Conservation (phyloP, 2,113 vertebrate species). For the Podiceps cristatus region DNA sequence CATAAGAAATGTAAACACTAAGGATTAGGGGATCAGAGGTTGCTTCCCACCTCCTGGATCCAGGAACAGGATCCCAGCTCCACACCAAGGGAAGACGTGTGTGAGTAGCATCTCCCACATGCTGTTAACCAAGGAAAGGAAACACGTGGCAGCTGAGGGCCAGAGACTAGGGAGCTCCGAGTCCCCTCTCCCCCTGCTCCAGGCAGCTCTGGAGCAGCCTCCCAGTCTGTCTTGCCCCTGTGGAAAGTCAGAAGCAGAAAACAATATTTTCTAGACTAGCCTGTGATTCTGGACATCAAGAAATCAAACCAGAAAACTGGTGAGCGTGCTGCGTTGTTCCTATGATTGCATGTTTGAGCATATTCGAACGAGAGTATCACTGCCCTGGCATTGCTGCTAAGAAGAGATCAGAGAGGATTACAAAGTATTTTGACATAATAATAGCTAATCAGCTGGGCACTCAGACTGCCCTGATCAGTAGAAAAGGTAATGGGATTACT, state of each 20-base stretch:
- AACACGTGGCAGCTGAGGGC: not conserved
- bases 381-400: not conserved
- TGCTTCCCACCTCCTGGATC: not conserved
- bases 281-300: not conserved
- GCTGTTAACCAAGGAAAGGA: not conserved
- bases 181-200: not conserved
- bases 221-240: not conserved
- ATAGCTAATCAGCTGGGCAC: slow-evolving; percentile 53
- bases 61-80: not conserved
- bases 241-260: not conserved
- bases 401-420: slow-evolving; percentile 57
- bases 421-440: slow-evolving; percentile 50
- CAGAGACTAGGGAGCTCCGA: not conserved
- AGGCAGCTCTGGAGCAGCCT: not conserved
- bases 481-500: slow-evolving; percentile 54
- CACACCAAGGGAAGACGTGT: not conserved
- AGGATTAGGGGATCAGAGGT: not conserved
- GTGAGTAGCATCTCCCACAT: not conserved
- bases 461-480: slow-evolving; percentile 25
- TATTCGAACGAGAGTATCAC: not conserved
- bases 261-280: not conserved
- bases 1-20: not conserved
- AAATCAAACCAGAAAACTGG: not conserved
- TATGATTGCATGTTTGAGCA: not conserved
- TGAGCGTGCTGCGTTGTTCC: not conserved